Percentiles rank a stretch among this genome's conserved stretches.
Evolutionary conservation across 2,888 invertebrate species (phyloP).

Genomic region (Ophion ellenae): DNA sequence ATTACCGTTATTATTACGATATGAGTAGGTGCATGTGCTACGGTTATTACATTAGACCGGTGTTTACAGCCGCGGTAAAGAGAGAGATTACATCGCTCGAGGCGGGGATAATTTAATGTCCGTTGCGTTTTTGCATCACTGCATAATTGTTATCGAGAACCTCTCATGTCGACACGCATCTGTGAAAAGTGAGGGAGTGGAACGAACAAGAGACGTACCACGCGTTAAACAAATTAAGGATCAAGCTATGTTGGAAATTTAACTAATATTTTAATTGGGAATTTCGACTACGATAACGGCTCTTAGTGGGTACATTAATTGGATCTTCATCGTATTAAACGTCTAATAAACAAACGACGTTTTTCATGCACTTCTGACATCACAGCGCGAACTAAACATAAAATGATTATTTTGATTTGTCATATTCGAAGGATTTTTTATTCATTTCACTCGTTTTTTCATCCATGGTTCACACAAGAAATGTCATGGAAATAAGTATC

Average conservation of each 20-base stretch:
- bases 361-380: background rate
- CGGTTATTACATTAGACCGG: background rate
- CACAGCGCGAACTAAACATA: background rate
- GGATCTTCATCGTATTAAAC: background rate
- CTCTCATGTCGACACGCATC: background rate
- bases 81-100: background rate
- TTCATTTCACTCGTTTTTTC: too few relatives aligned
- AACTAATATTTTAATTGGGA: background rate
- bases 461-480: too few relatives aligned
- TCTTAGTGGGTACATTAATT: background rate
- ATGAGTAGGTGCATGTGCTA: background rate
- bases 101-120: background rate
- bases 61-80: background rate
- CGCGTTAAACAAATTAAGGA: background rate
- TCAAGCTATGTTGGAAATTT: background rate
- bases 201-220: background rate
- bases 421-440: too few relatives aligned
- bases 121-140: background rate
- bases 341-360: background rate
- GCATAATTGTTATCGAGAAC: background rate
- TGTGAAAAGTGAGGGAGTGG: background rate
- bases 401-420: too few relatives aligned
- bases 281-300: background rate
- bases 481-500: too few relatives aligned
- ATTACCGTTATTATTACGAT: background rate